Evolutionary conservation across 2,797 vertebrate species (phyloP), one percentile per base, ranked within the genome.

Genomic region (Graptemys geographica): DNA sequence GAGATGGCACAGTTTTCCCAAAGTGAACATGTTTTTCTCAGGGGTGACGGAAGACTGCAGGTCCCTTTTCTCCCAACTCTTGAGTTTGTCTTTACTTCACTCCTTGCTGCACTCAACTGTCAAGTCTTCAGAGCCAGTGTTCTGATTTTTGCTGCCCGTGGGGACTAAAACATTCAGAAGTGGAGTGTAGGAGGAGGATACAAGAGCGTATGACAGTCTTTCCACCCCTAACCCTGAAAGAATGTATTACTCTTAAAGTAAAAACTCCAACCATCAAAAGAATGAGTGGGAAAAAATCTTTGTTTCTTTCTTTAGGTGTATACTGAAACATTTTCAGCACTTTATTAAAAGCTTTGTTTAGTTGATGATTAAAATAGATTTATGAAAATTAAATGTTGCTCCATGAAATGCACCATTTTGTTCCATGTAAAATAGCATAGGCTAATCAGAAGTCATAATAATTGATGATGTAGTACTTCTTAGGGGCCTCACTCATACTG

Each of bases 1-100:
- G 49, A 78, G 44, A 28, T 28, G 74, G 44, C 28, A 49, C 33
- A 72, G 52, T 57, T 52, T n/a, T 81, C 41, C 51, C 18, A 72
- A 81, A 81, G 33, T 0, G 2, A 91, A 89, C 0, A 15, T 5
- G 33, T n/a, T 82, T 44, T 53, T 90, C 27, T n/a, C 0, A 41
- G 2, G 4, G 25, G 8, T 11, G 49, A 28, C 3, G 7, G n/a
- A 59, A 72, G 27, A 27, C 37, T 33, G 56, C 18, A 49, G 18
- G 1, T 83, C 9, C 65, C 44, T 83, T 55, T 55, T 16, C 79
- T 8, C 13, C n/a, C 55, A 23, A 4, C 18, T 47, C n/a, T 19
- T 52, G 13, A 81, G 31, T 25, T 55, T 82, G 31, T 41, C 83
- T 84, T 81, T 37, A 62, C 79, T 78, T 53, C 51, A 83, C 33